A percentile compares a stretch with the other conserved stretches of the same genome.
Evolutionary conservation across 2,888 invertebrate genomes (phyloP).

Genomic region (Charanyca ferruginea): DNA sequence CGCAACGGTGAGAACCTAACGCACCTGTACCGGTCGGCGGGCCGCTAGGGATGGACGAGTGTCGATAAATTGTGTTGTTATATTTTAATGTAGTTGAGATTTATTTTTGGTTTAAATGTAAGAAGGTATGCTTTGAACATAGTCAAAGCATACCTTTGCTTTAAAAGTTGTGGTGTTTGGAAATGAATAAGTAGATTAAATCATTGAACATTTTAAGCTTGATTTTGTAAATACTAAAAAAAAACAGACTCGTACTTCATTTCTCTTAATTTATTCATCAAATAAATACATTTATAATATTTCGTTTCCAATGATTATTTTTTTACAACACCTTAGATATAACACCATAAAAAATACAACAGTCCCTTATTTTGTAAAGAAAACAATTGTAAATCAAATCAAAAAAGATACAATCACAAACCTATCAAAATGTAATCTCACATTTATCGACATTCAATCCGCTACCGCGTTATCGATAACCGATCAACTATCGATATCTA

Average conservation of each 20-base stretch:
- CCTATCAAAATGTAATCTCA: constrained; percentile 34
- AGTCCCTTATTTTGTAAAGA: neutral
- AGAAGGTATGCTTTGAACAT: too few species aligned
- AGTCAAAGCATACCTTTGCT: too few species aligned
- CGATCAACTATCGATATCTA: constrained; percentile 51
- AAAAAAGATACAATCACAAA: constrained; percentile 11
- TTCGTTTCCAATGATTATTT: too few species aligned
- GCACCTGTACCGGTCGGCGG: constrained; percentile 88
- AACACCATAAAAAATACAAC: neutral
- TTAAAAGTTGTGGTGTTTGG: neutral
- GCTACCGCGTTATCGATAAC: constrained; percentile 51
- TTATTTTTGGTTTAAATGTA: neutral
- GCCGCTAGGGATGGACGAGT: constrained; percentile 72
- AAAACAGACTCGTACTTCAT: too few species aligned
- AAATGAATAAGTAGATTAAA: neutral
- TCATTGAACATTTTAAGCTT: too few species aligned
- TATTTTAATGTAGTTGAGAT: neutral
- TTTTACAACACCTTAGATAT: too few species aligned
- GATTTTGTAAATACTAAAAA: neutral
- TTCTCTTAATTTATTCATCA: too few species aligned
- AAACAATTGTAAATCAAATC: constrained; percentile 8
- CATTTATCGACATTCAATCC: constrained; percentile 41
- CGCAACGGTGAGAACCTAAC: constrained; percentile 85
- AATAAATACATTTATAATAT: too few species aligned
- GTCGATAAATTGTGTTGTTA: constrained; percentile 46